phyloP scores from a whole-genome alignment of 2,113 vertebrate genomes.

The Mirounga angustirostris region DNA sequence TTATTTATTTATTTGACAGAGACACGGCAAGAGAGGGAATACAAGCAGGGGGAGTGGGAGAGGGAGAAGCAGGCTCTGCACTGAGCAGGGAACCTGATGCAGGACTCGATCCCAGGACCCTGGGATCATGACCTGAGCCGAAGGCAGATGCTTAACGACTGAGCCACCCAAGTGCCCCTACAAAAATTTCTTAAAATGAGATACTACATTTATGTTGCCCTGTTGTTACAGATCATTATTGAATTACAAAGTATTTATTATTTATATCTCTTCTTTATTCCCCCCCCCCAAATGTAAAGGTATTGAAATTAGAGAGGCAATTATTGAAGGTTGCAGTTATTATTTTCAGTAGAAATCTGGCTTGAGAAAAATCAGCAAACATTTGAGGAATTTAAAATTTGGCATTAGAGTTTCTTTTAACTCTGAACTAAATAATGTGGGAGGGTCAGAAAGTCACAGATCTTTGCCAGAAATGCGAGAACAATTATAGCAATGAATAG shows the following conservation, averaged over 20 bases:
- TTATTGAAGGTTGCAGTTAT: conserved; percentile 58
- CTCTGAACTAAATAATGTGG: conserved; percentile 23
- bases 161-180: too few species aligned
- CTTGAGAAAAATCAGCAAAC: conserved; percentile 47
- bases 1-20: too few species aligned
- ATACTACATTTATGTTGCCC: background rate
- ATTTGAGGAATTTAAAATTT: conserved; percentile 65
- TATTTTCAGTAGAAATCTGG: conserved; percentile 54
- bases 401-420: background rate
- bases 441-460: background rate
- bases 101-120: too few species aligned
- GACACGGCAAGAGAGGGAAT: too few species aligned
- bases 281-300: background rate
- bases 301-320: conserved; percentile 18
- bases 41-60: too few species aligned
- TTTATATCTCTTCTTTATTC: background rate
- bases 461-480: background rate
- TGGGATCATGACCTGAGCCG: too few species aligned
- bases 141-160: too few species aligned
- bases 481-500: background rate
- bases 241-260: conserved; percentile 6
- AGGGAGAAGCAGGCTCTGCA: too few species aligned
- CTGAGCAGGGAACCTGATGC: too few species aligned
- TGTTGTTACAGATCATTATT: background rate
- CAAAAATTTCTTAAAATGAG: conserved; percentile 15